Base-by-base conservation (phyloP, 1,140 invertebrate genomes). In the Drosophila rhopaloa region DNA sequence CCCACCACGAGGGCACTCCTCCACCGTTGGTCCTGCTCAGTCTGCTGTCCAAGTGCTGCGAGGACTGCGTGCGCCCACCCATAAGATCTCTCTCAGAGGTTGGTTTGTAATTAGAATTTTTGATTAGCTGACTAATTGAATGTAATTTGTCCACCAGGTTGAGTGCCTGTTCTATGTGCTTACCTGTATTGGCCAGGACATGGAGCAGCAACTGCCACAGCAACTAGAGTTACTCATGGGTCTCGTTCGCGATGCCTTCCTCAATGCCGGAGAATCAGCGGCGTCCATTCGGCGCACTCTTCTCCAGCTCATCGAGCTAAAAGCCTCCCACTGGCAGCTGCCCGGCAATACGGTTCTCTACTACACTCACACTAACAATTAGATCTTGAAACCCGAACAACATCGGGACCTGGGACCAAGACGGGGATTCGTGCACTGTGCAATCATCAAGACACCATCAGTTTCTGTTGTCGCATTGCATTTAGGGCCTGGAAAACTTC, bases 91-190 rank as follows among this genome's bases (percentile, higher is more conserved):
- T 96, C 32, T 94, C 95, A 46, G 96, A 97, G 93, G 96, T 96
- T n/a, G 0, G 16, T 19, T 14, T 37, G 4, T 2, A 46, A 29
- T 14, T 13, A 2, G 2, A 11, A 5, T 9, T 0, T 11, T 16
- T 6, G 7, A 8, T 11, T 7, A n/a, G 11, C 10, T 43, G 9
- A 19, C 2, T 29, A 29, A 48, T 4, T 13, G 1, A 19, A 16
- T 58, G 13, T 61, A 9, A 8, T 3, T 37, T 37, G 0, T 4
- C 73, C 93, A 91, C 29, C 77, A 97, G 96, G 96, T 96, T 79
- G 97, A 97, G 91, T 96, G 96, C 88, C 93, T 98, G 32, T 98
- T 98, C 93, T 96, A 96, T 91, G 96, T 97, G 50, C 93, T 98
- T 73, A 97, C 96, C 11, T 96, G 96, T 70, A 95, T 97, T 83